A percentile compares a stretch with the other conserved stretches of the same genome.
Evolutionary conservation across 2,113 vertebrate species (phyloP).

Genomic region (Barnardius zonarius): DNA sequence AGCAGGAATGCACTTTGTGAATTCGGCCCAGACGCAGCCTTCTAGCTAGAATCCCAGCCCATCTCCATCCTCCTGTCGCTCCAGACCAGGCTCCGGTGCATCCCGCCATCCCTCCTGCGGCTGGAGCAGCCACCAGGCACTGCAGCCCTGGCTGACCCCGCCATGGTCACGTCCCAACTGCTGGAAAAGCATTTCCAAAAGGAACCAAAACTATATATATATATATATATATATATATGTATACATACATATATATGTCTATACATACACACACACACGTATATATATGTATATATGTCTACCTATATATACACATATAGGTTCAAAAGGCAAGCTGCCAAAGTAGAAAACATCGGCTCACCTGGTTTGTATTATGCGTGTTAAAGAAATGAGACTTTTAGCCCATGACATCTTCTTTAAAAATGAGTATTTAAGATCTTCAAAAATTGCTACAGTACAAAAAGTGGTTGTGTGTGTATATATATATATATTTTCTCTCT

Average conservation of each 20-base stretch:
- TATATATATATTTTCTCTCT: conserved; percentile 67
- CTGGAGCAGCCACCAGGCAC: background rate
- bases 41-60: background rate
- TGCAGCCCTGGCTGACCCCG: background rate
- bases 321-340: conserved; percentile 57
- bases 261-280: conserved; percentile 47
- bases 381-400: conserved; percentile 69
- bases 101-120: background rate
- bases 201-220: conserved; percentile 13
- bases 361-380: conserved; percentile 57
- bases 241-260: conserved; percentile 43
- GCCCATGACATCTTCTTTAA: conserved; percentile 71
- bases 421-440: conserved; percentile 77
- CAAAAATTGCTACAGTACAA: conserved; percentile 83
- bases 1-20: background rate
- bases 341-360: conserved; percentile 73
- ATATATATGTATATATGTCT: conserved; percentile 44
- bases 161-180: background rate
- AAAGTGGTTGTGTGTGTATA: conserved; percentile 64
- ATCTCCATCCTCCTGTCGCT: rapidly evolving
- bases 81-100: background rate
- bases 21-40: background rate
- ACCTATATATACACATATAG: conserved; percentile 15
- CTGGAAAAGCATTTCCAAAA: conserved; percentile 32
- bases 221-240: conserved; percentile 42